Evolutionary conservation across 2,797 vertebrate genomes (phyloP).

Genomic region (Poeciliopsis gracilis): DNA sequence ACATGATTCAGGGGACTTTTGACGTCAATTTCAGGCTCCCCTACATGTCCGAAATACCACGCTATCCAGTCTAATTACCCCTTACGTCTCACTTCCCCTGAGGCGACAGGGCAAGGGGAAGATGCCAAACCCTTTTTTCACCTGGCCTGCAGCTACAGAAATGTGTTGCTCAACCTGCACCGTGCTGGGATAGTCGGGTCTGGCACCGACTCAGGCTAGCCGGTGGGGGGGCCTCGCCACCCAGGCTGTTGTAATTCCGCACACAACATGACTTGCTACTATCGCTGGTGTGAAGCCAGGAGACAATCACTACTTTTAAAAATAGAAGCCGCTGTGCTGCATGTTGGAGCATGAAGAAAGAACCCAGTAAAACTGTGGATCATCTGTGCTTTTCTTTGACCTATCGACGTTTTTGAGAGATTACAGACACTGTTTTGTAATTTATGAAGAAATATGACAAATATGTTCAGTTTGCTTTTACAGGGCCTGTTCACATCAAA

Average conservation of each 20-base stretch:
- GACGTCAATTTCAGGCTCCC: slow-evolving; percentile 56
- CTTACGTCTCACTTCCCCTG: slow-evolving; percentile 46
- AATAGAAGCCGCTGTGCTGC: slow-evolving; percentile 5
- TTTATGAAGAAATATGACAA: background rate
- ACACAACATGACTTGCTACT: slow-evolving; percentile 50
- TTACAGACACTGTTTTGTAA: background rate
- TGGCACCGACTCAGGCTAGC: slow-evolving; percentile 54
- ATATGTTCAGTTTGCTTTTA: background rate
- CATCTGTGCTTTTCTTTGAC: background rate
- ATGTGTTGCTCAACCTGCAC: slow-evolving; percentile 30
- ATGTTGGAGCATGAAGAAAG: background rate
- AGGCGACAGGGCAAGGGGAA: slow-evolving; percentile 41
- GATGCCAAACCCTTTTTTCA: slow-evolving; percentile 53
- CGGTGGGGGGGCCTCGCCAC: slow-evolving; percentile 32
- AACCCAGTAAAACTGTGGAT: background rate
- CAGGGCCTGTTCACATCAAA: background rate
- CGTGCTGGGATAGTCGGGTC: slow-evolving; percentile 25
- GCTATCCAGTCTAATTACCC: slow-evolving; percentile 55
- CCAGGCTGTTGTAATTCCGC: slow-evolving; percentile 59
- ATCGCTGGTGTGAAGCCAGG: slow-evolving; percentile 20
- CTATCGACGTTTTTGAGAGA: background rate
- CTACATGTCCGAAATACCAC: slow-evolving; percentile 36
- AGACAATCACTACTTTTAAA: slow-evolving; percentile 27
- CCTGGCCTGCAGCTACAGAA: slow-evolving; percentile 52
- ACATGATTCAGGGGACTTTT: slow-evolving; percentile 42